Conservation (phyloP, 1,140 invertebrate genomes). For the Pogonomyrmex californicus region DNA sequence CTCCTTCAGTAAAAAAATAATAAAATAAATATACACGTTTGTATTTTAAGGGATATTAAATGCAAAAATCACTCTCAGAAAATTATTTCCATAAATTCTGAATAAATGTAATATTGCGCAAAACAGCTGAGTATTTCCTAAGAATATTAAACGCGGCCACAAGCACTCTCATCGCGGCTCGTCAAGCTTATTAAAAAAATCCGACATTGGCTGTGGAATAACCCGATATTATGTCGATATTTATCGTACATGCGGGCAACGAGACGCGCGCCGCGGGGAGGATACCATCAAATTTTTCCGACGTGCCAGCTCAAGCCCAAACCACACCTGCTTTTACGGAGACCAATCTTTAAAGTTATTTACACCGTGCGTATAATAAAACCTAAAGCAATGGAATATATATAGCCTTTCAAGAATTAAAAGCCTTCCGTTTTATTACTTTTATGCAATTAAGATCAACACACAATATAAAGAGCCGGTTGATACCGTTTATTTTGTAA, state of each 20-base stretch:
- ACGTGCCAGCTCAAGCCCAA: slow-evolving; percentile 11
- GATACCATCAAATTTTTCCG: slow-evolving; percentile 21
- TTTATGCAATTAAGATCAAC: neutral
- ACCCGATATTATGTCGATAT: slow-evolving; percentile 28
- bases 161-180: slow-evolving; percentile 13
- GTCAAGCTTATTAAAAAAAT: slow-evolving; percentile 39
- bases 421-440: neutral
- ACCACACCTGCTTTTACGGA: slow-evolving; percentile 2
- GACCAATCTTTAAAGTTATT: slow-evolving; percentile 15
- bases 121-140: neutral
- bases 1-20: neutral
- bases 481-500: neutral
- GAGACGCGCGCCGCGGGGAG: neutral
- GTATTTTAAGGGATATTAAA: neutral
- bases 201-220: neutral
- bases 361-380: neutral
- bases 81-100: neutral
- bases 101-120: neutral
- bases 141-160: slow-evolving; percentile 19
- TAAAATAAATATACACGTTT: slow-evolving; percentile 13
- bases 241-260: slow-evolving; percentile 34
- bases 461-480: neutral
- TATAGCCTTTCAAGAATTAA: neutral
- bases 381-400: neutral
- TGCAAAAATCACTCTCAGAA: neutral